These are phyloP conservation scores for Eupithecia abbreviata DNA, from an alignment of 2,888 invertebrate genomes.

Conservation along the genomic window DNA sequence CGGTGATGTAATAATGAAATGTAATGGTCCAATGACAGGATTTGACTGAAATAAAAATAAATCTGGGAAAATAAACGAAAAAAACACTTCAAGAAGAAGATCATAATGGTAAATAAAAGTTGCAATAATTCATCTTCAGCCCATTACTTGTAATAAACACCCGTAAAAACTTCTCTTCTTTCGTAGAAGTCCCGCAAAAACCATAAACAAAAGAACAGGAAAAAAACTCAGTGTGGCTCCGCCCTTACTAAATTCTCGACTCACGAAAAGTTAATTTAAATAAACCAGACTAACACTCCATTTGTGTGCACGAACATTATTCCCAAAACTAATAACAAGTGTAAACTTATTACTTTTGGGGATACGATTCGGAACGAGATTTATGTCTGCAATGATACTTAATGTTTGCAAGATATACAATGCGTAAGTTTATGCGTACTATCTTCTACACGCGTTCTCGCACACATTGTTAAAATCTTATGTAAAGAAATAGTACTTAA, in stretches of 20 bases:
- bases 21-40: background rate
- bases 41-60: background rate
- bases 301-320: slow-evolving; percentile 17
- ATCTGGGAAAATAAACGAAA: background rate
- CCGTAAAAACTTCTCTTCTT: background rate
- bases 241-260: background rate
- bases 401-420: slow-evolving; percentile 9
- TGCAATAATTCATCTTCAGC: background rate
- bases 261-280: slow-evolving; percentile 15
- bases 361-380: slow-evolving; percentile 16
- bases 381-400: slow-evolving; percentile 11
- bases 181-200: background rate
- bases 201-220: background rate
- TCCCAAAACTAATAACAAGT: slow-evolving; percentile 22
- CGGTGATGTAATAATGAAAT: background rate
- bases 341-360: slow-evolving; percentile 22
- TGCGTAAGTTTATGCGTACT: background rate
- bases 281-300: slow-evolving; percentile 12
- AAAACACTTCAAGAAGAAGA: background rate
- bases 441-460: background rate
- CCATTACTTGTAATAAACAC: slow-evolving; percentile 1
- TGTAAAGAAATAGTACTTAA: too few species aligned
- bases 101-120: background rate
- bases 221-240: background rate
- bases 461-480: background rate